These are phyloP conservation scores for Aphelenchoides fujianensis DNA, from an alignment of 1,140 invertebrate genomes.

Conservation along the genomic window DNA sequence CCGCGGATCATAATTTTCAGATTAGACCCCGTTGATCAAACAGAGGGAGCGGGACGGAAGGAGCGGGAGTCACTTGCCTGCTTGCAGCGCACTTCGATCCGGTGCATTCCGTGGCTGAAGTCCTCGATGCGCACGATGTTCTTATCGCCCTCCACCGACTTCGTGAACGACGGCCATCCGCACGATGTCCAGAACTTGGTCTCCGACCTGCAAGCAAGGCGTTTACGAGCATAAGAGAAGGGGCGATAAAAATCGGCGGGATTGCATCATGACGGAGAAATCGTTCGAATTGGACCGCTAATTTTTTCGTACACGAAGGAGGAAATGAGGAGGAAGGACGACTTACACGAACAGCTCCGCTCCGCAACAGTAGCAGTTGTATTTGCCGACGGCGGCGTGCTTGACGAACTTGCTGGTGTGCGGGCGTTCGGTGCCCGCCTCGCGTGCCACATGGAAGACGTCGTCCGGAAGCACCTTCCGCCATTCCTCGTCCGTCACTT, in stretches of 20 bases:
- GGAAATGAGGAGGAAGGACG: conserved; percentile 8
- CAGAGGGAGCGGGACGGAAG: too few relatives aligned
- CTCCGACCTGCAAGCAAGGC: conserved; percentile 38
- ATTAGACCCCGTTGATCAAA: too few relatives aligned
- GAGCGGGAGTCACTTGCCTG: conserved; percentile 14
- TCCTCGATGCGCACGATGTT: conserved; percentile 55
- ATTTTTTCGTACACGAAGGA: too few relatives aligned
- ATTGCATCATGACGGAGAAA: too few relatives aligned
- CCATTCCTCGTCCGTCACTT: conserved; percentile 69
- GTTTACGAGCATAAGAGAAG: too few relatives aligned
- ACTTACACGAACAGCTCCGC: conserved; percentile 53
- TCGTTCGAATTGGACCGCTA: too few relatives aligned
- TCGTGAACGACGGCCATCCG: conserved; percentile 55
- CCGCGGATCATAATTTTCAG: too few relatives aligned
- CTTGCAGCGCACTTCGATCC: conserved; percentile 65
- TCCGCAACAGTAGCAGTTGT: conserved; percentile 64
- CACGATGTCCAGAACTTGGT: conserved; percentile 50
- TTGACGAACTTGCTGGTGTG: conserved; percentile 83
- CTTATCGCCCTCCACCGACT: conserved; percentile 53
- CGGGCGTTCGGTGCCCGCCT: conserved; percentile 84
- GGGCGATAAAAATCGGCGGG: too few relatives aligned
- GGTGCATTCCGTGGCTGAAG: conserved; percentile 62
- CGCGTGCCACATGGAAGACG: conserved; percentile 90
- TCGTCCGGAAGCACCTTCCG: conserved; percentile 81
- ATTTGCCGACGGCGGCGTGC: conserved; percentile 78